Conservation (phyloP, 2,888 invertebrate genomes). For the Drosophila multiciliata region DNA sequence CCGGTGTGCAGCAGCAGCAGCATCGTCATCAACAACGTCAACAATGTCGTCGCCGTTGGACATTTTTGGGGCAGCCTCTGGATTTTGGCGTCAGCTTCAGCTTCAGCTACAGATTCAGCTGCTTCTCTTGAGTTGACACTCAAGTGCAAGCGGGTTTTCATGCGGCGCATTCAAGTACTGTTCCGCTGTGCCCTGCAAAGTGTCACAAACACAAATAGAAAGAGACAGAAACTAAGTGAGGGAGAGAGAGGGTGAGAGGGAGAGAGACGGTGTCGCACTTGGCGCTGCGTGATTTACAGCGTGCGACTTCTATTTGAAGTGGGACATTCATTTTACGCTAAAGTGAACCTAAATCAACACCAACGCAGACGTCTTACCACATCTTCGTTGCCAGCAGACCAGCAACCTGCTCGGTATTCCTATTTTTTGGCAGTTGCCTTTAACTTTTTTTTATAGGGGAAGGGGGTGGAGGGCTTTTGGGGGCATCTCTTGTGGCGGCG, state of each 20-base stretch:
- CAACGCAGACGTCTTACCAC: constrained; percentile 29
- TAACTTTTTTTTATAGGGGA: constrained; percentile 15
- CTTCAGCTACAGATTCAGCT: background rate
- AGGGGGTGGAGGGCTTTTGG: background rate
- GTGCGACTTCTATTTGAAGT: constrained; percentile 80
- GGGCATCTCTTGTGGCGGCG: constrained; percentile 58
- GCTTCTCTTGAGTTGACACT: constrained; percentile 62
- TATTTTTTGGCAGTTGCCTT: constrained; percentile 60
- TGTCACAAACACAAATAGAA: constrained; percentile 76
- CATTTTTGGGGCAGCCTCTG: constrained; percentile 59
- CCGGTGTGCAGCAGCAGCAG: constrained; percentile 56
- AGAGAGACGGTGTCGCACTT: constrained; percentile 50
- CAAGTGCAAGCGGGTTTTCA: constrained; percentile 73
- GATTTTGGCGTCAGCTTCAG: constrained; percentile 6
- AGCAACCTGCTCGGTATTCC: constrained; percentile 39
- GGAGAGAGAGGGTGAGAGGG: background rate
- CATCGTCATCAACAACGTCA: constrained; percentile 56
- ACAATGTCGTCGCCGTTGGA: constrained; percentile 59
- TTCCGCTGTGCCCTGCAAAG: constrained; percentile 56
- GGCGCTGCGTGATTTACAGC: constrained; percentile 76
- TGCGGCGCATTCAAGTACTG: constrained; percentile 70
- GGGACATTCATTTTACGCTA: constrained; percentile 79
- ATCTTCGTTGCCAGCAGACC: background rate
- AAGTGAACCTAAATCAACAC: constrained; percentile 81
- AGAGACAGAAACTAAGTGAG: background rate